Percentiles rank a stretch among this genome's conserved stretches.
phyloP scores from a whole-genome alignment of 2,888 invertebrate genomes.

The Spialia ferax region DNA sequence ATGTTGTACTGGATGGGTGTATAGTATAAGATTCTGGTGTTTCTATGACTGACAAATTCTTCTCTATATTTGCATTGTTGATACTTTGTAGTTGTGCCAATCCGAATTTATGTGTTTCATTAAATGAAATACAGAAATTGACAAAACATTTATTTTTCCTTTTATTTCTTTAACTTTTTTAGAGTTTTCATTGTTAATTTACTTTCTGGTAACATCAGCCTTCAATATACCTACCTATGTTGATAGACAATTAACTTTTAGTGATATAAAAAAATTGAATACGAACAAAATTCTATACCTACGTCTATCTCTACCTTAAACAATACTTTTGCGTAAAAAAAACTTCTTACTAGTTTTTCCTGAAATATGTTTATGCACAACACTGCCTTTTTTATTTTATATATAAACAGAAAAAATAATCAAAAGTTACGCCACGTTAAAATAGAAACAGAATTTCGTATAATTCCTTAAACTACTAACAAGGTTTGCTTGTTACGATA shows the following conservation, averaged over 20 bases:
- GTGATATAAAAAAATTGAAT: no score
- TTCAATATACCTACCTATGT: background rate
- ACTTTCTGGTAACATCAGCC: background rate
- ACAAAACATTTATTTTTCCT: constrained; percentile 21
- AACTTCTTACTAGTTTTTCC: no score
- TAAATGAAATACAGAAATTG: constrained; percentile 70
- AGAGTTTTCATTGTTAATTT: background rate
- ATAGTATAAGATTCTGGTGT: constrained; percentile 50
- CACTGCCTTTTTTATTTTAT: no score
- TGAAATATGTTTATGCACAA: no score
- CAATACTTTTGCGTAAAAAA: no score
- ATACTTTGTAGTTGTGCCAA: constrained; percentile 83
- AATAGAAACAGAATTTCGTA: no score
- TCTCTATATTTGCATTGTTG: constrained; percentile 74
- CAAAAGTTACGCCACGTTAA: no score
- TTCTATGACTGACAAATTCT: constrained; percentile 71
- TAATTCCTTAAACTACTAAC: no score
- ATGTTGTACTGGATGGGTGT: constrained; percentile 42
- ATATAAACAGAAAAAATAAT: no score
- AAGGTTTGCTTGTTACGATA: no score
- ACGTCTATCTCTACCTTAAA: no score
- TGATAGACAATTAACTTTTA: background rate
- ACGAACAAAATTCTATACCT: no score
- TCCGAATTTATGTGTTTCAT: constrained; percentile 84
- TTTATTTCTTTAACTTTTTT: constrained; percentile 13